A percentile compares a stretch with the other conserved stretches of the same genome.
Conservation (phyloP, 1,140 invertebrate species). For the Brachionus angularis region DNA sequence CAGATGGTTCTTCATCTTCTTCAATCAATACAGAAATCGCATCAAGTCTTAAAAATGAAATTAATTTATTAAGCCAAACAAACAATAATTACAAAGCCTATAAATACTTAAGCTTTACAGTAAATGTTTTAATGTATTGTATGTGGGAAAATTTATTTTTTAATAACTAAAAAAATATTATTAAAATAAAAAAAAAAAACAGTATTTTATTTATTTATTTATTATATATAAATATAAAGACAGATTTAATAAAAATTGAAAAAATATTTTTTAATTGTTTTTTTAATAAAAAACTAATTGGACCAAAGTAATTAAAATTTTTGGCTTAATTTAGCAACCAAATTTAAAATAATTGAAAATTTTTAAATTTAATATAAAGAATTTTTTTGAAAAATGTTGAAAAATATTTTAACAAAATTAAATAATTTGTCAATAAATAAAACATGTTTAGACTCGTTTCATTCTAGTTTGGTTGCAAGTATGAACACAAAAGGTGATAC, state of each 20-base stretch:
- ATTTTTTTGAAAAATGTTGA: not conserved
- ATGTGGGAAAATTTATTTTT: constrained; percentile 34
- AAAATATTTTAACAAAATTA: not conserved
- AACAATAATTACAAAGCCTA: not conserved
- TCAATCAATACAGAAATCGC: no score
- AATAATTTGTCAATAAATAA: not conserved
- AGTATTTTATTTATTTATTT: no score
- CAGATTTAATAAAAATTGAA: no score
- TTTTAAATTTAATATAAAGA: not conserved
- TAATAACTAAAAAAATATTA: not conserved
- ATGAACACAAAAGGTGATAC: constrained; percentile 23
- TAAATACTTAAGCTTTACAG: constrained; percentile 19
- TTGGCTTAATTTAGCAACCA: not conserved
- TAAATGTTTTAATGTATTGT: constrained; percentile 29
- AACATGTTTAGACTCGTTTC: not conserved
- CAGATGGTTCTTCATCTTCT: no score
- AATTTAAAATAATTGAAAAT: not conserved
- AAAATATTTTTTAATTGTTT: not conserved
- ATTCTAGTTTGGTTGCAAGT: not conserved
- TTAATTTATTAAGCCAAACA: no score
- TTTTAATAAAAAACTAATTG: not conserved
- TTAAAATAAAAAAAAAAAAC: no score
- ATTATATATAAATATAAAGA: no score
- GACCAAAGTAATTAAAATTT: not conserved
- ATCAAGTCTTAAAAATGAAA: no score